These are phyloP conservation scores for Amphiprion ocellaris DNA, from an alignment of 2,113 vertebrate genomes.

Conservation along the genomic window DNA sequence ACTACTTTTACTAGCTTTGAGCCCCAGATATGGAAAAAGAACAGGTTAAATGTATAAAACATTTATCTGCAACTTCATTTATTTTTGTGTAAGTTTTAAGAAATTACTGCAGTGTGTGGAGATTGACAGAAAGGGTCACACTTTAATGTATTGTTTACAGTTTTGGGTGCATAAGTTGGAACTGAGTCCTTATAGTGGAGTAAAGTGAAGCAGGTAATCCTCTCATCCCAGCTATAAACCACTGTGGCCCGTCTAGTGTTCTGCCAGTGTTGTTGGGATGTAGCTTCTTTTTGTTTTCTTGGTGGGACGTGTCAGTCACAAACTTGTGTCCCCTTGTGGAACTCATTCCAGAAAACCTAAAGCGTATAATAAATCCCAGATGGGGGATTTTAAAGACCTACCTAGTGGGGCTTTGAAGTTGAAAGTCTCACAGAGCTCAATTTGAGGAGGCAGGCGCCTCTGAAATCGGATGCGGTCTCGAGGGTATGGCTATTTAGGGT, in stretches of 20 bases:
- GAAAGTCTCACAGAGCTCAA: constrained; percentile 14
- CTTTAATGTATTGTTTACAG: no score
- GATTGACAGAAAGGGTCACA: no score
- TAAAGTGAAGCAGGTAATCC: no score
- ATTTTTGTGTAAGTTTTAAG: no score
- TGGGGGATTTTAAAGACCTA: constrained; percentile 5
- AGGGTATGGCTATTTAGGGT: constrained; percentile 3
- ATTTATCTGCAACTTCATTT: no score
- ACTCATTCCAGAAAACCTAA: neutral
- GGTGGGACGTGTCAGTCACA: neutral
- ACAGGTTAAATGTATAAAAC: no score
- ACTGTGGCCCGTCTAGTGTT: neutral
- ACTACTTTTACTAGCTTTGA: no score
- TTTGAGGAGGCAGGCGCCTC: neutral
- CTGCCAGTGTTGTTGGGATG: neutral
- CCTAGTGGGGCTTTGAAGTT: constrained; percentile 5
- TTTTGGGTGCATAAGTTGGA: no score
- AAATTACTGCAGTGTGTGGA: no score
- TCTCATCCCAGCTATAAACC: no score
- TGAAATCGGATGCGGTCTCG: neutral
- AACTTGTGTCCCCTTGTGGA: neutral
- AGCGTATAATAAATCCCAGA: constrained; percentile 20
- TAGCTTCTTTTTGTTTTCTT: neutral
- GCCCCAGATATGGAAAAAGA: no score
- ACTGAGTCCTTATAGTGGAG: no score